Base-by-base conservation (phyloP, 2,797 vertebrate species). In the Danio kyathit region DNA sequence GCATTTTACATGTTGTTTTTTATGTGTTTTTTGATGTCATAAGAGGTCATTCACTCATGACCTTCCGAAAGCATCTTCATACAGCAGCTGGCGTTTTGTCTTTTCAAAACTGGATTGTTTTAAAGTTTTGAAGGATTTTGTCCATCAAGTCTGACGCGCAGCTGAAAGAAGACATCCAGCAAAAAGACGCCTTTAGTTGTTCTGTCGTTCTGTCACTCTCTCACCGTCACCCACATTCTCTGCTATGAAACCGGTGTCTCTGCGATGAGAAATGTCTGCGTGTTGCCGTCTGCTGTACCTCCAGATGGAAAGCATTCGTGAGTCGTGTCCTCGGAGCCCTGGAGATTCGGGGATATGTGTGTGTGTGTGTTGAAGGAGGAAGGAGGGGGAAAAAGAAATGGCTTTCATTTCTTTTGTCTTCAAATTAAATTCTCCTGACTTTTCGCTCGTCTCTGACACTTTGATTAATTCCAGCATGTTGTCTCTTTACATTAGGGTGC, bases 401-500 rank as follows among this genome's bases (percentile, higher is more conserved):
- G 79, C 79, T 86, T 82, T 85, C 61, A 65, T 84, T 76, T 64
- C 1, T 29, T 75, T 85, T 85, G 89, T 87, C 87, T 74, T 82
- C 76, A 89, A 88, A 82, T 86, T 74, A 80, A 74, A 85, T 82
- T 86, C 84, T 82, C 70, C 65, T 56, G 73, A 65, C 43, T 46
- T 74, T 66, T 77, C 85, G 71, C 69, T 67, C 88, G 78, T 77
- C 83, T 84, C 90, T 90, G 87, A 91, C 84, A 85, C 85, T 86
- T 87, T 92, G 93, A 94, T 93, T 85, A 93, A 93, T 93, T 92
- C 89, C 41, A 82, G 88, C 90, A 89, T 90, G 89, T 92, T 94
- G 93, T 94, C 92, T 82, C 89, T 93, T 94, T 91, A 92, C 91
- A 94, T 95, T 94, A 94, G 90, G 92, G 88, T 90, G 87, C 94